These are phyloP conservation scores for Turritopsis dohrnii DNA, from an alignment of 30 jellyfish, hydroid and myxozoan species.

Conservation along the genomic window DNA sequence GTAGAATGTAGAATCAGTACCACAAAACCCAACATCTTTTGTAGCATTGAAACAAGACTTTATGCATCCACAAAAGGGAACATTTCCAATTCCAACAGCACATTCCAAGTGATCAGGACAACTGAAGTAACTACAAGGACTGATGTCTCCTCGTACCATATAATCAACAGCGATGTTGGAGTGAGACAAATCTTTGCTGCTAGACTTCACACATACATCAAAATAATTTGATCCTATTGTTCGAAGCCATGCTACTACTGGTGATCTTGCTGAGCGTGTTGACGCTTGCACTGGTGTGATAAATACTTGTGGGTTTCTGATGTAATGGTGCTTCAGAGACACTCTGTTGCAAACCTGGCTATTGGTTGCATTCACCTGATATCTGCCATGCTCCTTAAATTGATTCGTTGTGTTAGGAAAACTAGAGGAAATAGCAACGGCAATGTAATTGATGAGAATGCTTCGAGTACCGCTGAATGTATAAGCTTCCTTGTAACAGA, in stretches of 20 bases:
- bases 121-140: neutral
- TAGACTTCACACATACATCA: neutral
- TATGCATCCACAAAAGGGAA: constrained; percentile 32
- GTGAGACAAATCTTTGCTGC: neutral
- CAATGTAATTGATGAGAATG: constrained; percentile 6
- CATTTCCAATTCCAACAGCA: neutral
- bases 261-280: neutral
- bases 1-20: constrained; percentile 12
- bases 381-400: neutral
- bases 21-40: constrained; percentile 9
- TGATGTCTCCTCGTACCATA: constrained; percentile 2
- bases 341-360: neutral
- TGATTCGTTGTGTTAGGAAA: neutral
- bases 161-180: constrained; percentile 7
- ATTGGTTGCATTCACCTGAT: neutral
- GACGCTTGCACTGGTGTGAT: constrained; percentile 16
- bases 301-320: constrained; percentile 9
- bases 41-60: neutral
- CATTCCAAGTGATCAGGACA: constrained; percentile 35
- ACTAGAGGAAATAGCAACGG: neutral
- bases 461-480: constrained; percentile 7
- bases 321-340: neutral
- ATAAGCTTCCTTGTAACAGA: constrained; percentile 13
- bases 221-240: neutral
- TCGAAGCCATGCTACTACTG: constrained; percentile 7